phyloP scores from a whole-genome alignment of 1,140 invertebrate species.

The Helicoverpa armigera region DNA sequence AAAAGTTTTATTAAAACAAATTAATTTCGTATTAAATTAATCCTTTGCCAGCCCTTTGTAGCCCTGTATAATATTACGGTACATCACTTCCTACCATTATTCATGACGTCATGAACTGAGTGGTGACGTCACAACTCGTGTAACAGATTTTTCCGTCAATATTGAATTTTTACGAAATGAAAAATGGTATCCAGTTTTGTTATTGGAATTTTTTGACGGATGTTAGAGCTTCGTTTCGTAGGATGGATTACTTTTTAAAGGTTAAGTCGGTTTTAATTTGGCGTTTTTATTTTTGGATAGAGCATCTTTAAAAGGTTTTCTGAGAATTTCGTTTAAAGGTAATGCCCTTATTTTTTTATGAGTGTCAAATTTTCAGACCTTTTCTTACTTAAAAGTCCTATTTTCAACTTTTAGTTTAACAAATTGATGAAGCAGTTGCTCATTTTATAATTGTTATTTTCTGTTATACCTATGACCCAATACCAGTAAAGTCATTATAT shows the following conservation, averaged over 20 bases:
- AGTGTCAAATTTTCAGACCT: no score
- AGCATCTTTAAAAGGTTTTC: no score
- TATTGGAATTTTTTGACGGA: constrained; percentile 45
- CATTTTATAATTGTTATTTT: no score
- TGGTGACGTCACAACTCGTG: constrained; percentile 27
- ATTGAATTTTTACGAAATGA: constrained; percentile 17
- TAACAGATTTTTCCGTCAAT: constrained; percentile 35
- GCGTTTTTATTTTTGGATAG: no score
- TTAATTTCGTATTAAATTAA: constrained; percentile 18
- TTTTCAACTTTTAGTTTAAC: no score
- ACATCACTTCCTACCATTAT: constrained; percentile 10
- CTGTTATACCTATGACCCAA: no score
- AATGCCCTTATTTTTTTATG: no score
- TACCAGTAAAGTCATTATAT: no score
- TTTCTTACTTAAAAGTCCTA: no score
- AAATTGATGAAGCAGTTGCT: no score
- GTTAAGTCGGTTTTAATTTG: background rate
- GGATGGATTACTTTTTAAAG: background rate
- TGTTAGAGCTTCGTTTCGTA: background rate
- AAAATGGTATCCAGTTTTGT: constrained; percentile 50
- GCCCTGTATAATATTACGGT: background rate
- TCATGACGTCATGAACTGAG: constrained; percentile 32
- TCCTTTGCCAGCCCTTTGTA: background rate
- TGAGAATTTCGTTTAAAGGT: no score
- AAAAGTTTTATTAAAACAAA: background rate